phyloP scores from a whole-genome alignment of 2,113 vertebrate species.

The Dendrocopos noguchii region DNA sequence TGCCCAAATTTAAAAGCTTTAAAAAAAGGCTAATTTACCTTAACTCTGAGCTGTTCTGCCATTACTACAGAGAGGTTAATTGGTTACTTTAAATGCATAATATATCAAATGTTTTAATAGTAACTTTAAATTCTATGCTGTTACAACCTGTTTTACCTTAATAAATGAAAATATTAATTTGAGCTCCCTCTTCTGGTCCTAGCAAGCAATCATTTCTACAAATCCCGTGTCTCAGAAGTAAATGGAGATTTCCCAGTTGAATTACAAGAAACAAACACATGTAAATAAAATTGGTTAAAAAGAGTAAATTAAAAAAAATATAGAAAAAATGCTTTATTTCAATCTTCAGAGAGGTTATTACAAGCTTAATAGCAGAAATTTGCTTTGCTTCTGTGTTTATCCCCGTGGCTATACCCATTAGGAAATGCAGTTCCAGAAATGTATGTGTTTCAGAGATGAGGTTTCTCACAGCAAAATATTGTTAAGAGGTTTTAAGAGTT shows the following conservation, averaged over 20 bases:
- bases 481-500: background rate
- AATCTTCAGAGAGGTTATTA: background rate
- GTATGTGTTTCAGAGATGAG: background rate
- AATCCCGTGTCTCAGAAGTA: background rate
- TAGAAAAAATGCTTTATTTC: background rate
- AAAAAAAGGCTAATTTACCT: background rate
- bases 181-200: constrained; percentile 50
- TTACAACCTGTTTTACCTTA: background rate
- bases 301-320: background rate
- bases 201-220: background rate
- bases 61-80: background rate
- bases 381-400: background rate
- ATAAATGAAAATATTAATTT: background rate
- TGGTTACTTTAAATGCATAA: background rate
- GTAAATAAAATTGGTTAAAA: background rate
- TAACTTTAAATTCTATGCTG: background rate
- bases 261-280: background rate
- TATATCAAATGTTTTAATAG: background rate
- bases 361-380: background rate
- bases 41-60: background rate
- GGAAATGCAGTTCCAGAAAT: background rate
- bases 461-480: background rate
- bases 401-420: accelerated
- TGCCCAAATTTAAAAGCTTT: background rate
- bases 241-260: background rate